Evolutionary conservation across 92 coral and sea anemone species (phyloP).

Genomic region (Siderastrea radians): DNA sequence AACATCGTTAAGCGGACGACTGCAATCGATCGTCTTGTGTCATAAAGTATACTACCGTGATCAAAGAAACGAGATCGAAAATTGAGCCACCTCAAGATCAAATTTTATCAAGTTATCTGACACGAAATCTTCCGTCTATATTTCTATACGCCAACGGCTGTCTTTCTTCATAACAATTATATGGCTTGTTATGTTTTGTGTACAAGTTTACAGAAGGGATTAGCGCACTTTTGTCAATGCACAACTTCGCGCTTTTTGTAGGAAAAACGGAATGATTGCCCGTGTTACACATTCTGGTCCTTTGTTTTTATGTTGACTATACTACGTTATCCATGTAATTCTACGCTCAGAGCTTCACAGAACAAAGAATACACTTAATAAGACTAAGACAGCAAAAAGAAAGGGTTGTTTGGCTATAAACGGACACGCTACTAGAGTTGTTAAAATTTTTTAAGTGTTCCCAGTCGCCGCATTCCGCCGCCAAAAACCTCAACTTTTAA

Average conservation of each 20-base stretch:
- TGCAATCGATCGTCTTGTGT: background rate
- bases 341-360: background rate
- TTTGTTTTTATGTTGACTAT: no score
- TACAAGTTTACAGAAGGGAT: slow-evolving; percentile 13
- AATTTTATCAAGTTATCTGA: slow-evolving; percentile 39
- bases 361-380: background rate
- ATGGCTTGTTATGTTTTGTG: background rate
- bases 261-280: background rate
- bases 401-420: background rate
- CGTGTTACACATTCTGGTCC: background rate
- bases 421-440: background rate
- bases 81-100: background rate
- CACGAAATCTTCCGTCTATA: slow-evolving; percentile 39
- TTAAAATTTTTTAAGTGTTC: background rate
- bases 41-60: background rate
- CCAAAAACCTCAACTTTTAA: slow-evolving; percentile 17
- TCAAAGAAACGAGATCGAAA: slow-evolving; percentile 24
- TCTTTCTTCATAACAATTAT: background rate
- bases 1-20: background rate
- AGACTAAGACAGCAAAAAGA: background rate
- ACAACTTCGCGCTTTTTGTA: no score
- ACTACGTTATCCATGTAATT: background rate
- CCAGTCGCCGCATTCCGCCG: slow-evolving; percentile 7
- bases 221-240: background rate
- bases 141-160: slow-evolving; percentile 15